Evolutionary conservation across 2,113 vertebrate species (phyloP).

Genomic region (Takifugu flavidus): DNA sequence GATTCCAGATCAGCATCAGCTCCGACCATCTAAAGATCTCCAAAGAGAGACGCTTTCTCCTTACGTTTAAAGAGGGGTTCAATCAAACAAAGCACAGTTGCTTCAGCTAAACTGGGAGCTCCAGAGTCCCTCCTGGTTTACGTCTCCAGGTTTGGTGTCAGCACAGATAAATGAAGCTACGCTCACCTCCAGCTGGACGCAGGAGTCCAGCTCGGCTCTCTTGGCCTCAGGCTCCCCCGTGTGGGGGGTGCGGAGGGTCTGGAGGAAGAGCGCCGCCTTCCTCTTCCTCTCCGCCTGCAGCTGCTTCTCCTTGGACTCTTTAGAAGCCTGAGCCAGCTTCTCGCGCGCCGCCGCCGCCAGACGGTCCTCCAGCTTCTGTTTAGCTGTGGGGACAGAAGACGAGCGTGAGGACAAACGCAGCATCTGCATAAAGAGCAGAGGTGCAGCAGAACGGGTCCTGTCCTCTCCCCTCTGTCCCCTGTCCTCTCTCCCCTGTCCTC

Average conservation of each 20-base stretch:
- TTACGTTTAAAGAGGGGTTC: too few species aligned
- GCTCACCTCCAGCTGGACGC: conserved; percentile 75
- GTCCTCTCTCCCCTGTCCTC: too few species aligned
- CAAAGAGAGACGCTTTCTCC: too few species aligned
- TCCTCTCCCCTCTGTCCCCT: too few species aligned
- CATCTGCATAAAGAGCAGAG: too few species aligned
- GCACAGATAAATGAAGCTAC: neutral
- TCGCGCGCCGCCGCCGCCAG: conserved; percentile 94
- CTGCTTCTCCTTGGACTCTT: conserved; percentile 98
- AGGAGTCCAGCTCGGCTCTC: conserved; percentile 75
- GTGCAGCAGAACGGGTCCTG: too few species aligned
- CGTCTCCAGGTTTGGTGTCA: too few species aligned
- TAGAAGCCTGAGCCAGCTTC: conserved; percentile 96
- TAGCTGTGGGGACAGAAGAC: conserved; percentile 75
- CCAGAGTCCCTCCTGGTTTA: too few species aligned
- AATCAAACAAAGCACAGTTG: too few species aligned
- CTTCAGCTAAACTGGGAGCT: too few species aligned
- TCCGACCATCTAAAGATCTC: too few species aligned
- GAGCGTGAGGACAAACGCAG: neutral
- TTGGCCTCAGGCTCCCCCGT: conserved; percentile 81
- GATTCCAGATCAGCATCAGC: neutral
- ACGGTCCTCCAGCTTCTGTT: conserved; percentile 96
- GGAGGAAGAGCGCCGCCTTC: conserved; percentile 93
- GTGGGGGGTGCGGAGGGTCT: conserved; percentile 84
- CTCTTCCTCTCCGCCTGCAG: conserved; percentile 95